phyloP scores from a whole-genome alignment of 2,888 invertebrate species.

The Hedya salicella region DNA sequence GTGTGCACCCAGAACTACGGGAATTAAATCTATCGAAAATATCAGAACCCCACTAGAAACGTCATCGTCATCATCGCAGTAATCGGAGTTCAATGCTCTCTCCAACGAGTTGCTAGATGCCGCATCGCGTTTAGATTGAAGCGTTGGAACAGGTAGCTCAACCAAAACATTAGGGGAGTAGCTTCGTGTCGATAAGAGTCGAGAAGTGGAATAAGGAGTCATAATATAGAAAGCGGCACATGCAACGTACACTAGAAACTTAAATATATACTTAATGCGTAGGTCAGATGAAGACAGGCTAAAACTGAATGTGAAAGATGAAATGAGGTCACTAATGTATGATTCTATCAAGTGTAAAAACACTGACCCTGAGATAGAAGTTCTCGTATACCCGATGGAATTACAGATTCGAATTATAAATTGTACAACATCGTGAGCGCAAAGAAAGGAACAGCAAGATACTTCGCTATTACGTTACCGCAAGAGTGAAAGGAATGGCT shows the following conservation, averaged over 20 bases:
- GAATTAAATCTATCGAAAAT: conserved; percentile 9
- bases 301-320: neutral
- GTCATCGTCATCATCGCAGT: conserved; percentile 58
- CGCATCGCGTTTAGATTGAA: neutral
- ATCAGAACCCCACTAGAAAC: conserved; percentile 44
- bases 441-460: conserved; percentile 20
- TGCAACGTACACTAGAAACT: neutral
- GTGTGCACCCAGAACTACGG: neutral
- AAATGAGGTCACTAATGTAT: neutral
- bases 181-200: conserved; percentile 1
- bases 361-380: conserved; percentile 20
- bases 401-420: conserved; percentile 30
- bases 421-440: conserved; percentile 22
- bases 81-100: conserved; percentile 55
- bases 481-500: conserved; percentile 25
- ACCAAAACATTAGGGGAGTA: conserved; percentile 7
- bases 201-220: conserved; percentile 5
- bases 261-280: neutral
- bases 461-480: neutral
- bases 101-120: conserved; percentile 14
- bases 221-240: neutral
- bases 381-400: conserved; percentile 35
- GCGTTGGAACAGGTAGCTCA: conserved; percentile 4
- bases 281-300: neutral
- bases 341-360: conserved; percentile 15